Conservation (phyloP, 2,113 vertebrate genomes). For the Nansenia antarctica region DNA sequence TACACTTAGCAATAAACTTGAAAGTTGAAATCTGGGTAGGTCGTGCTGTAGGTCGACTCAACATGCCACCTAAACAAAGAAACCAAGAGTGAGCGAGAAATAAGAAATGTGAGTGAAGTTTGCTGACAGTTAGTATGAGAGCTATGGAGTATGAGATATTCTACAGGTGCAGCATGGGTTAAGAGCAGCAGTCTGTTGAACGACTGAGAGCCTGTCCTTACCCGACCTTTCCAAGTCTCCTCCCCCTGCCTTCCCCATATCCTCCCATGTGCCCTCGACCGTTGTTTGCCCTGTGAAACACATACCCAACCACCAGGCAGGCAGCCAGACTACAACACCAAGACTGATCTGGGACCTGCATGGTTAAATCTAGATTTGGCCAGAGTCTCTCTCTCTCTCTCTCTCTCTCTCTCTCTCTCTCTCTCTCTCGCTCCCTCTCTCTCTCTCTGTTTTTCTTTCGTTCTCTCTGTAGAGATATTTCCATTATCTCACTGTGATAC, state of each 20-base stretch:
- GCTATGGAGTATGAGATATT: too few species aligned
- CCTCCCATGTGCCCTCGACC: neutral
- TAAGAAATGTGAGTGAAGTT: too few species aligned
- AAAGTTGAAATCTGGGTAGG: too few species aligned
- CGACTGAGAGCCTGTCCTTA: constrained; percentile 39
- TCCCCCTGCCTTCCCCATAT: neutral
- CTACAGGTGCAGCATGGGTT: too few species aligned
- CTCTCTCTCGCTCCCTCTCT: neutral
- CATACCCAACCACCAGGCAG: constrained; percentile 6
- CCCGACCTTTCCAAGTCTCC: constrained; percentile 23
- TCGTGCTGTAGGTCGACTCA: too few species aligned
- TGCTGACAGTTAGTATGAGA: too few species aligned
- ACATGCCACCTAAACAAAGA: too few species aligned
- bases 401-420: neutral
- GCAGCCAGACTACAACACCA: constrained; percentile 1
- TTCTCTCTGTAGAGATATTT: neutral
- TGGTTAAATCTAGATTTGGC: neutral
- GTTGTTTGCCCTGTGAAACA: constrained; percentile 16
- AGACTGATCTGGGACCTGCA: neutral
- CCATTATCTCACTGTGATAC: too few species aligned
- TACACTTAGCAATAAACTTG: too few species aligned
- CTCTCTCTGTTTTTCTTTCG: neutral
- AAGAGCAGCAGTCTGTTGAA: too few species aligned
- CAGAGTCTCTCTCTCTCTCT: neutral
- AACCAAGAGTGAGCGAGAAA: too few species aligned